phyloP scores from a whole-genome alignment of 2,797 vertebrate species.

The Syngnathus rostellatus region DNA sequence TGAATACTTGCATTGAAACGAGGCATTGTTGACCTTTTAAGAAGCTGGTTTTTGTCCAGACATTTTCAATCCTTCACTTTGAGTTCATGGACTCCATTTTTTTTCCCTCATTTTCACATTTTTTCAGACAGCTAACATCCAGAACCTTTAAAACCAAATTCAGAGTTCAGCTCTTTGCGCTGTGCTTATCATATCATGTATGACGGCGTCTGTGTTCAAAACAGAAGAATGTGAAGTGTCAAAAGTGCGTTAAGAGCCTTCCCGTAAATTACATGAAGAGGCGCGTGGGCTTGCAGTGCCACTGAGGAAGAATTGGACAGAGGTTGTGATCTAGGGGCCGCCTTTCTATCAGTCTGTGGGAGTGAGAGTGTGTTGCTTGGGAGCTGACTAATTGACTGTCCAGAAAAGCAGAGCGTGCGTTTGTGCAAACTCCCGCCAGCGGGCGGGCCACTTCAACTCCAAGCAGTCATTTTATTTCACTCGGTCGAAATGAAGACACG shows the following conservation, averaged over 20 bases:
- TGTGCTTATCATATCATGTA: background rate
- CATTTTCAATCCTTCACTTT: background rate
- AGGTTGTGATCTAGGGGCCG: constrained; percentile 45
- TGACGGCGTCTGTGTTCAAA: background rate
- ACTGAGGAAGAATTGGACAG: constrained; percentile 46
- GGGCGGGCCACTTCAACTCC: background rate
- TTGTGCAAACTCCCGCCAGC: background rate
- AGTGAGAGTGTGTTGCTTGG: constrained; percentile 26
- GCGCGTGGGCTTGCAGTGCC: constrained; percentile 37
- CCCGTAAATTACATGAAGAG: constrained; percentile 39
- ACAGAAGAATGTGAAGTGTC: constrained; percentile 16
- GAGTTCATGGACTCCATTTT: background rate
- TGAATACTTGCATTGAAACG: background rate
- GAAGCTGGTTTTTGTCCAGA: background rate
- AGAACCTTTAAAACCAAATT: background rate
- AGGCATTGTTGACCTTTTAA: background rate
- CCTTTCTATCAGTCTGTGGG: constrained; percentile 22
- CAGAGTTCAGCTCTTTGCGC: background rate
- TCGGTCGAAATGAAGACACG: background rate
- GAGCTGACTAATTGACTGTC: constrained; percentile 12
- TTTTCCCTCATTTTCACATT: background rate
- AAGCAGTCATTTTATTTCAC: constrained; percentile 1
- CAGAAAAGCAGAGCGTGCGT: background rate
- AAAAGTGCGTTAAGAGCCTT: constrained; percentile 27
- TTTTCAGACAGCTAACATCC: background rate